Evolutionary conservation across 2,113 vertebrate genomes (phyloP), one percentile per base, ranked within the genome.

Genomic region (Alligator mississippiensis): DNA sequence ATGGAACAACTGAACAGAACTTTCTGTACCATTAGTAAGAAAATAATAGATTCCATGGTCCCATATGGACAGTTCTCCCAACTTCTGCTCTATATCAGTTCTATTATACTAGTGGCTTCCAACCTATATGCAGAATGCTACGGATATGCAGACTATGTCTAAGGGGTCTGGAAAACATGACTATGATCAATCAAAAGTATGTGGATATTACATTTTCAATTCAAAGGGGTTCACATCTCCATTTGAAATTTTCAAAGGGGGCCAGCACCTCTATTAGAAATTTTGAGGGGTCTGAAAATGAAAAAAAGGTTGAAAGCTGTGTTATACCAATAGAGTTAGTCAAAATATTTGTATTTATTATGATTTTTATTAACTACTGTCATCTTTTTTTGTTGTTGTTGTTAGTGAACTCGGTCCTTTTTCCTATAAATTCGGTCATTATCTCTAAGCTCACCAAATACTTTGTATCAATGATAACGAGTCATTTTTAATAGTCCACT

Each of bases 311-410:
- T 47, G 47, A 47, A 47, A 47, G 9, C 47, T 61, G 54, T 77
- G 11, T 17, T 74, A 6, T 9, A 77, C 10, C 30, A 63, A 58
- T 58, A 4, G 74, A 63, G 24, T 14, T 60, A 24, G 6, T 84
- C 87, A 77, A 90, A 86, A 54, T 85, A 63, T 55, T 85, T 84
- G 21, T 13, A 34, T 64, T 79, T 91, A 14, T 90, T 94, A 90
- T 85, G 82, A 21, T 13, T n/a, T 64, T 81, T 91, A 14, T 90
- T 94, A 90, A 27, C 3, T 47, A 47, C n/a, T 74, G 64, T 79
- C 60, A 3, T 30, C 34, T 81, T 81, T 63, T 62, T 18, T 38
- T 78, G 60, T 28, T 58, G 0, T 17, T 64, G 55, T n/a, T 84
- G 47, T 84, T 80, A 94, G 82, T 80, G 21, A 47, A 47, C 38